Conservation (phyloP, 2,113 vertebrate genomes). For the Labeo catla region DNA sequence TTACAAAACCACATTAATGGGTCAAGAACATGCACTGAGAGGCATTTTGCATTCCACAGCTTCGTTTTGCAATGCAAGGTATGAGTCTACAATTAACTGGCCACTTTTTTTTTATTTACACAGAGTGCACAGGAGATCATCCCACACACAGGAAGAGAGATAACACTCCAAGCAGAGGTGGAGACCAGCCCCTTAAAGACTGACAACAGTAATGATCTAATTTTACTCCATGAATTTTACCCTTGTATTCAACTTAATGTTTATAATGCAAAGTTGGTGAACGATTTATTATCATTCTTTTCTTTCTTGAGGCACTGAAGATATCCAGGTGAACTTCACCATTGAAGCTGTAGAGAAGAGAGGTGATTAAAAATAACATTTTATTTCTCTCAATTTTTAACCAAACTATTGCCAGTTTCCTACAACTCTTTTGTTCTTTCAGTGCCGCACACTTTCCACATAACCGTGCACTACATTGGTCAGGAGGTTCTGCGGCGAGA, state of each 20-base stretch:
- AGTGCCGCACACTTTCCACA: constrained; percentile 73
- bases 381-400: background rate
- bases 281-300: background rate
- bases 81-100: background rate
- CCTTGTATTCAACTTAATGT: background rate
- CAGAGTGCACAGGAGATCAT: constrained; percentile 49
- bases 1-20: background rate
- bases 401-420: background rate
- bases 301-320: constrained; percentile 64
- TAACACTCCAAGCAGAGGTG: constrained; percentile 20
- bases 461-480: constrained; percentile 79
- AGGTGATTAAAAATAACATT: constrained; percentile 10
- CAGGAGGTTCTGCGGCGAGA: constrained; percentile 65
- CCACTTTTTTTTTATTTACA: background rate
- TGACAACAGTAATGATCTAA: constrained; percentile 22
- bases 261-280: constrained; percentile 51
- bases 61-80: background rate
- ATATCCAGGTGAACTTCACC: constrained; percentile 73
- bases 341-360: constrained; percentile 71
- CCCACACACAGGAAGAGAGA: background rate
- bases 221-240: background rate
- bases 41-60: background rate
- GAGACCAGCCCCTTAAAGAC: constrained; percentile 30
- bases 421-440: background rate
- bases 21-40: background rate